Evolutionary conservation across 2,888 invertebrate genomes (phyloP).

Genomic region (Pammene fasciana): DNA sequence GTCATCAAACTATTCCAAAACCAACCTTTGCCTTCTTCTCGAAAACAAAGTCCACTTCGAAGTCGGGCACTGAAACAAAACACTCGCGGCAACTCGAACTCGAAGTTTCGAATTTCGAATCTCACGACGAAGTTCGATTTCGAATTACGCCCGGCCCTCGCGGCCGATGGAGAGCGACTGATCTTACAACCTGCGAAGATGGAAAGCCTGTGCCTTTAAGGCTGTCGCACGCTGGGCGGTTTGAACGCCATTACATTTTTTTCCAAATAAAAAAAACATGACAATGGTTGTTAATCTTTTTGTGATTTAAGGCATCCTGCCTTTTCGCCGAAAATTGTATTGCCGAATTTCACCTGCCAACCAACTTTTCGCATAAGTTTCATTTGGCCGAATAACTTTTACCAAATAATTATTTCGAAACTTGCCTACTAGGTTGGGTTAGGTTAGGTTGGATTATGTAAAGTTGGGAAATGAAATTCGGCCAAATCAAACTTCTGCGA

Average conservation of each 20-base stretch:
- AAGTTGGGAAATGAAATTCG: too few relatives aligned
- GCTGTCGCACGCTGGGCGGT: neutral
- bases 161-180: constrained; percentile 52
- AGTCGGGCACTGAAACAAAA: constrained; percentile 37
- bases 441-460: too few relatives aligned
- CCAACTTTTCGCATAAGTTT: too few relatives aligned
- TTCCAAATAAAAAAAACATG: too few relatives aligned
- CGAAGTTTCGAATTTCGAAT: constrained; percentile 16
- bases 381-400: too few relatives aligned
- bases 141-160: constrained; percentile 45
- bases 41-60: constrained; percentile 16
- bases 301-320: too few relatives aligned
- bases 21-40: constrained; percentile 42
- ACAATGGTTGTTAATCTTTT: too few relatives aligned
- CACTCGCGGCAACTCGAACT: constrained; percentile 36
- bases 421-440: too few relatives aligned
- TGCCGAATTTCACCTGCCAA: too few relatives aligned
- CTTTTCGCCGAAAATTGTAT: too few relatives aligned
- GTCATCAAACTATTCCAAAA: neutral
- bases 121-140: constrained; percentile 12
- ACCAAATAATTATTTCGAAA: too few relatives aligned
- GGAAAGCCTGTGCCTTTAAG: constrained; percentile 7
- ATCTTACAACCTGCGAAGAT: constrained; percentile 44
- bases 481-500: too few relatives aligned
- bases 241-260: neutral